Percentiles rank a stretch among this genome's conserved stretches.
Evolutionary conservation across 2,888 invertebrate genomes (phyloP).

Genomic region (Heliconius hortense): DNA sequence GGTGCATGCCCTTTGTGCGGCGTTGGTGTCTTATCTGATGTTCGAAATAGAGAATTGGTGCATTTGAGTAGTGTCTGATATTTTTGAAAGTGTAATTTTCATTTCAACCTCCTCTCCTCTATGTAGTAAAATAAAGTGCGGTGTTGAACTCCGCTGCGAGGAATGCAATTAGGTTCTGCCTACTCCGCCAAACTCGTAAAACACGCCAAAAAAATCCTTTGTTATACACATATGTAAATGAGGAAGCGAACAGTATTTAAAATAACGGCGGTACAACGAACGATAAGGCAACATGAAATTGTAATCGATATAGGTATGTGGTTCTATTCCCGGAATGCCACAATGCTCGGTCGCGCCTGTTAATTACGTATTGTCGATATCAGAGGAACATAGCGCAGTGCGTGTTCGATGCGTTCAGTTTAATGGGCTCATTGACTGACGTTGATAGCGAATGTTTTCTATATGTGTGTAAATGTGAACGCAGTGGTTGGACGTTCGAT

Average conservation of each 20-base stretch:
- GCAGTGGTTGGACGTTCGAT: no score
- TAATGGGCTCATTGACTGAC: slow-evolving; percentile 21
- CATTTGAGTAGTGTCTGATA: background rate
- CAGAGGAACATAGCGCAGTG: slow-evolving; percentile 23
- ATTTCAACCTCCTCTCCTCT: no score
- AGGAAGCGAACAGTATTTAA: background rate
- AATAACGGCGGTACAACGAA: background rate
- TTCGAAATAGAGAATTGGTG: background rate
- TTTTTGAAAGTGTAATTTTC: background rate
- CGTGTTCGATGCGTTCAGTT: slow-evolving; percentile 4
- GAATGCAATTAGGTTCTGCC: no score
- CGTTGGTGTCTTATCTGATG: background rate
- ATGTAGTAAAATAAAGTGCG: no score
- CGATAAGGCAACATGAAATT: slow-evolving; percentile 17
- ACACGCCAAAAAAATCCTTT: background rate
- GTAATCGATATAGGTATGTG: slow-evolving; percentile 18
- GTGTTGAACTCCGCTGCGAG: no score
- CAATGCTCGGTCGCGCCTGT: slow-evolving; percentile 22
- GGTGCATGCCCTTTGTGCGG: slow-evolving; percentile 13
- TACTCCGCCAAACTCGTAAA: no score
- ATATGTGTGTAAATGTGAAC: background rate
- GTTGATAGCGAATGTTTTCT: slow-evolving; percentile 5
- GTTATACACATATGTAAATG: background rate
- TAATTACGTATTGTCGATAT: slow-evolving; percentile 31
- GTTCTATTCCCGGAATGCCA: slow-evolving; percentile 32